Evolutionary conservation across 2,113 vertebrate species (phyloP), one percentile per base, ranked within the genome.

Genomic region (Choloepus hoffmanni): DNA sequence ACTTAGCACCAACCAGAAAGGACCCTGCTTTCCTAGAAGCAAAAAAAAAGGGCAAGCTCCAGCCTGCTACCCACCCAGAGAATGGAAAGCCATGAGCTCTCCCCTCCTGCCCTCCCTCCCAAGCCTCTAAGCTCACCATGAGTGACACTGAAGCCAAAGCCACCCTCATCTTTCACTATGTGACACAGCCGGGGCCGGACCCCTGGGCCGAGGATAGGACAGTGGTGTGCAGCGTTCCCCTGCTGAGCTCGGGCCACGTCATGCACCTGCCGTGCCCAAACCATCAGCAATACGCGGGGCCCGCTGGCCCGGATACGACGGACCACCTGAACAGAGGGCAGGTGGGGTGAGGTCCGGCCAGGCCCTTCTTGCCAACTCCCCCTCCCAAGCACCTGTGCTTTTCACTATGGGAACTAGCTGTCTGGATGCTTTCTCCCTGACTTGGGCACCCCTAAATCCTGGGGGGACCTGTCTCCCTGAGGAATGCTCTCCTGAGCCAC

Each of bases 141-240:
- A 36, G 97, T 95, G 87, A 99, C 95, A 0, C 76, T 99, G 97
- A 99, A 98, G 92, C 99, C 99, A 92, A 99, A 98, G n/a, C 99
- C 98, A 0, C 98, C 98, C n/a, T 92, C 97, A 58, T 98, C 98
- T 94, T 94, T 98, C 0, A 23, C 94, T 89, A 99, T 5, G 82
- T 99, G 98, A 97, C 99, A 99, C 68, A 99, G 98, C 89, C 98
- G 98, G 0, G 99, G 99, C 62, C 97, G 97, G 93, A 98, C 94
- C 72, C 96, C 97, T 0, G 30, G 19, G 0, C 97, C 97, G n/a
- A 98, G 96, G 26, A 13, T 24, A 45, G 96, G 96, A 65, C 96
- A 98, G 95, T 98, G 60, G 62, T 85, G 94, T 33, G 79, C 92
- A 12, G 98, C 85, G 85, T 98, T 97, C 3, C 89, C 96, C n/a